Percentiles rank a stretch among this genome's conserved stretches.
These are phyloP conservation scores for Nyctereutes procyonoides DNA, from an alignment of 2,113 vertebrate genomes.

Conservation along the genomic window DNA sequence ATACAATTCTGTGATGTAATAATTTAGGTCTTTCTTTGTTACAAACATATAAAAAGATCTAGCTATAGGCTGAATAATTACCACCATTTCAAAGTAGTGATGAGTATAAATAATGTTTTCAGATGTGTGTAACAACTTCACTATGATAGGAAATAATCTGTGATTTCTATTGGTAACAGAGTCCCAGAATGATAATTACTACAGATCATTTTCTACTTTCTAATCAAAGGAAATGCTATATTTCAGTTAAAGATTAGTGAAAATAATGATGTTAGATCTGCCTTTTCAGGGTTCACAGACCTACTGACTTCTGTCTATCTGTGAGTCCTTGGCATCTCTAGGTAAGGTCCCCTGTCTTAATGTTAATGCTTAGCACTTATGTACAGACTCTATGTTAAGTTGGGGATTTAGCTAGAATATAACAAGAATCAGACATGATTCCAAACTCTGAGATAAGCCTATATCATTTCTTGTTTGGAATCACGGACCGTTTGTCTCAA, in stretches of 20 bases:
- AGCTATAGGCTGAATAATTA: not conserved
- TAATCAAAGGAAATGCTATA: not conserved
- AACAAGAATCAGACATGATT: not conserved
- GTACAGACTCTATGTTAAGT: not conserved
- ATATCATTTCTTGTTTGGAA: not conserved
- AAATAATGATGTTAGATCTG: not conserved
- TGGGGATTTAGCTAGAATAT: not conserved
- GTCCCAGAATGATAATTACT: not conserved
- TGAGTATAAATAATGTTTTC: not conserved
- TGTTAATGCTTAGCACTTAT: not conserved
- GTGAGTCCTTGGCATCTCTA: not conserved
- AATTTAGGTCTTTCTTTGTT: not conserved
- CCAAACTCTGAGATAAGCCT: not conserved
- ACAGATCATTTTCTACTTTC: not conserved
- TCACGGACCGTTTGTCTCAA: not conserved
- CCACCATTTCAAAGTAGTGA: not conserved
- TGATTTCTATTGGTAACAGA: not conserved
- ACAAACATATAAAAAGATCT: not conserved
- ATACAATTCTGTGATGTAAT: not conserved
- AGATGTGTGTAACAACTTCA: not conserved
- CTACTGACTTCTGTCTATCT: not conserved
- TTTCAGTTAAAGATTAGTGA: not conserved
- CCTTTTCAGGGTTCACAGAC: not conserved
- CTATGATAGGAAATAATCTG: not conserved
- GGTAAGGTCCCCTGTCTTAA: not conserved